These are phyloP conservation scores for Petrolisthes cinctipes DNA, from an alignment of 2,888 invertebrate species.

Conservation along the genomic window DNA sequence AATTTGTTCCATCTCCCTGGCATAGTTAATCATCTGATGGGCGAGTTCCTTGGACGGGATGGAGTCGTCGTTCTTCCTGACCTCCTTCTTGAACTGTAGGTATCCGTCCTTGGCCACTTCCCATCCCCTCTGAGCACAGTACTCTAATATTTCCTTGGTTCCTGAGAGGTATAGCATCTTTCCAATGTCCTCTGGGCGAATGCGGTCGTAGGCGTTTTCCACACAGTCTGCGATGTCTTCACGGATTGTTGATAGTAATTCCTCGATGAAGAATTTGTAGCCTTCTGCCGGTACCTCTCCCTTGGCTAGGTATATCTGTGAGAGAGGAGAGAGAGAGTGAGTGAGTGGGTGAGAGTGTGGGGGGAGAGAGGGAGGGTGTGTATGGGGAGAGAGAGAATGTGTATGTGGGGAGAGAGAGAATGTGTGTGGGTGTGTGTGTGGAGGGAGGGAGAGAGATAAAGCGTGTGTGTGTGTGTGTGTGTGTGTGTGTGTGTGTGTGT, in stretches of 20 bases:
- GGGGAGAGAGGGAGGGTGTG: background rate
- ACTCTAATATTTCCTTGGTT: conserved; percentile 81
- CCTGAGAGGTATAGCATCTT: conserved; percentile 87
- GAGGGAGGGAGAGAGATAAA: too few species aligned
- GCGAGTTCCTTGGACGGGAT: conserved; percentile 92
- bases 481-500: too few species aligned
- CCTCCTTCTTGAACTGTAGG: conserved; percentile 83
- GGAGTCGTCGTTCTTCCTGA: conserved; percentile 78
- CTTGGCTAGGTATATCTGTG: conserved; percentile 86
- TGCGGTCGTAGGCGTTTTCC: conserved; percentile 94
- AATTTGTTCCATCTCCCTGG: conserved; percentile 98
- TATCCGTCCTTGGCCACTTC: conserved; percentile 76
- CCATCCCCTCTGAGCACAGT: conserved; percentile 77
- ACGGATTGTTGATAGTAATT: conserved; percentile 92
- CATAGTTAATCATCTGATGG: conserved; percentile 95
- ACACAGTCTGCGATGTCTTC: conserved; percentile 97
- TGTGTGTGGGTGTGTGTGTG: too few species aligned
- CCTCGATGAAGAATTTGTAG: conserved; percentile 97
- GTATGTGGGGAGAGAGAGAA: too few species aligned
- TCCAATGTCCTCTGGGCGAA: conserved; percentile 87
- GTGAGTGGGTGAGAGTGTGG: too few species aligned
- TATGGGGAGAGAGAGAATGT: too few species aligned
- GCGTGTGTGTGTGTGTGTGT: too few species aligned
- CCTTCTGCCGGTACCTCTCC: conserved; percentile 96
- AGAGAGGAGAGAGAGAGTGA: background rate